Base-by-base conservation (phyloP, 2,113 vertebrate species). In the Petroica traversi region DNA sequence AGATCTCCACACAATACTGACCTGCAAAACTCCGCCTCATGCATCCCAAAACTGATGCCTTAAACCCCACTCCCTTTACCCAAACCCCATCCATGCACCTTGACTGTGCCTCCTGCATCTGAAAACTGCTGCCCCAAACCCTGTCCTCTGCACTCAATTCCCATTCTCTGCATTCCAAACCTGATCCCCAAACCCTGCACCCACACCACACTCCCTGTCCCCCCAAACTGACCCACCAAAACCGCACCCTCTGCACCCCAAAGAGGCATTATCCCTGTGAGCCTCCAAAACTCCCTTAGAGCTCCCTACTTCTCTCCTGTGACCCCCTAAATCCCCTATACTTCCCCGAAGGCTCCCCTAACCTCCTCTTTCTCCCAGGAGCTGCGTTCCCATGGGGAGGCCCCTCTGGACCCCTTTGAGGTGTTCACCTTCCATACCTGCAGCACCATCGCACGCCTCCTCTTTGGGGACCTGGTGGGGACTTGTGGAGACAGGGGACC, bases 371-470 rank as follows among this genome's bases (percentile, higher is more conserved):
- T 98, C 31, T 34, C 55, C 54, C 69, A 99, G 98, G 97, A 98
- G 77, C 95, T 98, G 92, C 95, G 95, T 86, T 88, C 91, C 59
- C 97, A 98, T 38, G 86, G 95, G 12, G 94, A 93, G 41, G 75
- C 62, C 7, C 90, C 98, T n/a, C 93, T 98, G 40, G 98, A 99
- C 72, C 97, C 98, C n/a, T 96, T 97, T 2, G 97, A 97, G 79
- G 98, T 98, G 52, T 98, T 99, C 84, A 97, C 98, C 24, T 97
- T 98, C 79, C 98, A 98, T 38, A 98, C 98, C 80, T 98, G 98
- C 81, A 98, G 98, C 77, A 97, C 98, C 93, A 99, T 99, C 38
- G 98, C 98, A 73, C 97, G 95, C 57, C 92, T 99, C 80, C 94
- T 97, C 61, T 98, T 99, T 36, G 98, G 98, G 64, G 63, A 91